A percentile compares a stretch with the other conserved stretches of the same genome.
These are phyloP conservation scores for Mormyrus lacerda DNA, from an alignment of 2,113 vertebrate species.

Conservation along the genomic window DNA sequence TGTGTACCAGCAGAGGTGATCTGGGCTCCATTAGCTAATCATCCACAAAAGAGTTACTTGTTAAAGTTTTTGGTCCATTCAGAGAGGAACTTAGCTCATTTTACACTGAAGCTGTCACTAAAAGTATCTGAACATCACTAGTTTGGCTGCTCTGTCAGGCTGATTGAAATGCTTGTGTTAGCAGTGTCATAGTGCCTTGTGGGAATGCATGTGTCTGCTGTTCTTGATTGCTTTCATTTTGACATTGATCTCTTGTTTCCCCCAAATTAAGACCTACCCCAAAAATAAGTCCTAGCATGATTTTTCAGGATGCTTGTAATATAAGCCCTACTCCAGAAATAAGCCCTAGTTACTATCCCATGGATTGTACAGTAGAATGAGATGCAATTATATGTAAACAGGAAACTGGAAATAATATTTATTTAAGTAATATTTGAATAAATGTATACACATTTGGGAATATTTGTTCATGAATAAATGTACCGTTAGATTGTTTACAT, in stretches of 20 bases:
- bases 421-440: too few species aligned
- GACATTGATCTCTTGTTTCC: neutral
- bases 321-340: too few species aligned
- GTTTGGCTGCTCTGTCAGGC: neutral
- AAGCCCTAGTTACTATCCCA: too few species aligned
- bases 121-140: neutral
- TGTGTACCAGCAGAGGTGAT: neutral
- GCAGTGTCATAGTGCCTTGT: neutral
- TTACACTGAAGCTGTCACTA: neutral
- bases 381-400: too few species aligned
- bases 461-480: too few species aligned
- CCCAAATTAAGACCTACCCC: too few species aligned
- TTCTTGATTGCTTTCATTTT: neutral
- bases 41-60: neutral
- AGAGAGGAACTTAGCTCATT: neutral
- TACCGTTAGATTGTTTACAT: too few species aligned
- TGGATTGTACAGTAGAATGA: too few species aligned
- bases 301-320: too few species aligned
- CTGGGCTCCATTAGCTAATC: neutral
- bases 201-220: neutral
- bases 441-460: too few species aligned
- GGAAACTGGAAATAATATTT: too few species aligned
- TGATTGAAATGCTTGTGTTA: neutral
- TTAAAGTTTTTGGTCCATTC: neutral
- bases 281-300: too few species aligned